phyloP scores from a whole-genome alignment of 2,888 invertebrate species.

The Meiosimyza platycephala region DNA sequence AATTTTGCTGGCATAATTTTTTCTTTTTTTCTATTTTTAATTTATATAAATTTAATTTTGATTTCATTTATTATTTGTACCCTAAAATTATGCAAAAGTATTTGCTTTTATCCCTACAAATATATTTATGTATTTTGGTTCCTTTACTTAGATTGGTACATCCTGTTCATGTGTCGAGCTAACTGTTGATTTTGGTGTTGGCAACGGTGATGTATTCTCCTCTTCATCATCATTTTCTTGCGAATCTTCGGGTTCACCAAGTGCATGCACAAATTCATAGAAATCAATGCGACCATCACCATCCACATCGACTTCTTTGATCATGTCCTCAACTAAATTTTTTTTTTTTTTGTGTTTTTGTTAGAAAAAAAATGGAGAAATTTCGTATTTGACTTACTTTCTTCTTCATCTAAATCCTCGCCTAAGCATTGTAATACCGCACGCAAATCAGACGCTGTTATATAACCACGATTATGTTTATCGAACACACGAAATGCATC shows the following conservation, averaged over 20 bases:
- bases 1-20: no score
- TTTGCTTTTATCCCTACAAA: not conserved
- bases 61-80: conserved; percentile 2
- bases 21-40: no score
- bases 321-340: conserved; percentile 91
- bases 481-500: conserved; percentile 92
- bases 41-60: not conserved
- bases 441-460: conserved; percentile 87
- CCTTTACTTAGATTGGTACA: conserved; percentile 35
- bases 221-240: conserved; percentile 80
- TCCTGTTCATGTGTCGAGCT: conserved; percentile 58
- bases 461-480: conserved; percentile 90
- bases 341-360: not conserved
- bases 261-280: conserved; percentile 85
- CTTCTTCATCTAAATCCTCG: conserved; percentile 89
- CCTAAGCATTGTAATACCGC: conserved; percentile 90
- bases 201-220: conserved; percentile 69
- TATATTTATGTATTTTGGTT: conserved; percentile 3
- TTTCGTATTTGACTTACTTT: conserved; percentile 75
- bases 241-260: conserved; percentile 87
- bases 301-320: conserved; percentile 94
- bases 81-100: conserved; percentile 18
- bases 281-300: conserved; percentile 95
- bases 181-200: conserved; percentile 62
- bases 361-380: not conserved